phyloP scores from a whole-genome alignment of 2,797 vertebrate species.

The Clarias fuscus region DNA sequence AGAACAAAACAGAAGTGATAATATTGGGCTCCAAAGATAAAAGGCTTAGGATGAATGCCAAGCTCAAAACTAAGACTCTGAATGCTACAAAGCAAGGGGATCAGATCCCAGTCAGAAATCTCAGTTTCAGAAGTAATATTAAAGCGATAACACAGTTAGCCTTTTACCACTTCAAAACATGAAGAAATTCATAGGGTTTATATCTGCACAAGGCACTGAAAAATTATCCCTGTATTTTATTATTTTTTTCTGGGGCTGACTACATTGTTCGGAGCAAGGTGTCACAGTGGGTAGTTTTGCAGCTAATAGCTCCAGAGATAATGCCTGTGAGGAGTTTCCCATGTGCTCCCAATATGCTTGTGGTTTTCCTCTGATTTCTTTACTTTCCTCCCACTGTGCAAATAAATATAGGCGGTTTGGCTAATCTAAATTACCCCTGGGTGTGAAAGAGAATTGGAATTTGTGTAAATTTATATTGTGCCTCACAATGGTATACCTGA shows the following conservation, averaged over 20 bases:
- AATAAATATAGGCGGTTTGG: background rate
- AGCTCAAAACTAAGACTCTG: background rate
- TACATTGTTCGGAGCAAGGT: background rate
- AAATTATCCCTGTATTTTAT: background rate
- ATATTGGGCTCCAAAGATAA: background rate
- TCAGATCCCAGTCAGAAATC: background rate
- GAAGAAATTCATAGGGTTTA: background rate
- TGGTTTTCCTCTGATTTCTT: background rate
- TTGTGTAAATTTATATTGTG: background rate
- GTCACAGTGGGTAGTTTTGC: background rate
- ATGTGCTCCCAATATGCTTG: background rate
- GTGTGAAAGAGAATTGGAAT: background rate
- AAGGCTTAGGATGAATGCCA: background rate
- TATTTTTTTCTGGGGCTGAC: background rate
- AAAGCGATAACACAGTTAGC: background rate
- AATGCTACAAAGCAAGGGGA: background rate
- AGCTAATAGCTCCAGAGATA: background rate
- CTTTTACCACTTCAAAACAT: background rate
- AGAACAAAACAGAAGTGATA: background rate
- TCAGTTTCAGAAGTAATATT: background rate
- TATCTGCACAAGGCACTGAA: background rate
- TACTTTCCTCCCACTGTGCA: background rate
- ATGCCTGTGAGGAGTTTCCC: background rate
- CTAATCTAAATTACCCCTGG: background rate
- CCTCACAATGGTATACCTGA: background rate